These are phyloP conservation scores for Cuniculus paca DNA, from an alignment of 2,797 vertebrate genomes.

Conservation along the genomic window DNA sequence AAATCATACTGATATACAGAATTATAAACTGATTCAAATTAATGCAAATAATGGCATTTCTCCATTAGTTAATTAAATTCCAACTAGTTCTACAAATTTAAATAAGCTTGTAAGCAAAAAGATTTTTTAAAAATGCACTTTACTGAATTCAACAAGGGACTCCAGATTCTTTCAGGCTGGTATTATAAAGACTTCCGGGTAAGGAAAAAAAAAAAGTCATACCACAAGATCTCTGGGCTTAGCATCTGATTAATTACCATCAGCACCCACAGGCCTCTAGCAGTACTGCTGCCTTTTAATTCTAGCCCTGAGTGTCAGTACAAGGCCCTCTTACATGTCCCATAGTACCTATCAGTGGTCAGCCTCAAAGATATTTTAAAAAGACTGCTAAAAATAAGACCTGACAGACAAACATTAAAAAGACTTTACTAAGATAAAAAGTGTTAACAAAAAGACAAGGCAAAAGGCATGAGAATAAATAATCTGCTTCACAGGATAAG, in stretches of 20 bases:
- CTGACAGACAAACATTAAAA: neutral
- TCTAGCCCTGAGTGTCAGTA: neutral
- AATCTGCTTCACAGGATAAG: neutral
- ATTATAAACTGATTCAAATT: conserved; percentile 55
- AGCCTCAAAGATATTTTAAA: neutral
- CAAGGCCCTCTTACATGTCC: neutral
- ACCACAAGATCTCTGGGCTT: neutral
- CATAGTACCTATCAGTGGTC: neutral
- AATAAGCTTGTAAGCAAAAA: neutral
- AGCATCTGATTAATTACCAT: neutral
- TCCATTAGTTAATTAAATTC: conserved; percentile 30
- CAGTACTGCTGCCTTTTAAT: neutral
- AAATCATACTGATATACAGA: conserved; percentile 16
- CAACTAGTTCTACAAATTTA: neutral
- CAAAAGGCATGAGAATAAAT: neutral
- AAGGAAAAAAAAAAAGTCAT: neutral
- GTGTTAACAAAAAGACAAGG: neutral
- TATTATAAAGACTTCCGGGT: neutral
- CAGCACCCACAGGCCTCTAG: neutral
- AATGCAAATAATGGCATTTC: conserved; percentile 52
- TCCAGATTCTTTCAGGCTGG: neutral
- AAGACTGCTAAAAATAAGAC: conserved; percentile 53
- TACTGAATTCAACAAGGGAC: neutral
- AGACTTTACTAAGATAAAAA: neutral
- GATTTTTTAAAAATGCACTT: neutral